Evolutionary conservation across 2,797 vertebrate species (phyloP).

Genomic region (Hydrolagus colliei): DNA sequence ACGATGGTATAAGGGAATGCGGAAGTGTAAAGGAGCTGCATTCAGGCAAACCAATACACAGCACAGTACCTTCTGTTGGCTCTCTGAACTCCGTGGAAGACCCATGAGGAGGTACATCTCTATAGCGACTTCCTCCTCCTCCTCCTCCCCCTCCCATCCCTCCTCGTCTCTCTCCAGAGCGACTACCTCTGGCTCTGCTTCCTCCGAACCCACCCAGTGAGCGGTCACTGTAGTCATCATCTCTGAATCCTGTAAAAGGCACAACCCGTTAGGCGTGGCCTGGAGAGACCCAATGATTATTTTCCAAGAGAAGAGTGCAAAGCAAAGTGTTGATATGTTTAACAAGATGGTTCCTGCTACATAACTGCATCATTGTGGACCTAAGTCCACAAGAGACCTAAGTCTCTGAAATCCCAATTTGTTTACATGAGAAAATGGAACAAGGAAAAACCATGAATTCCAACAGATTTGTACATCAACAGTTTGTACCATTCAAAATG

Average conservation of each 20-base stretch:
- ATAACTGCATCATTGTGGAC: no score
- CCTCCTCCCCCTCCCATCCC: slow-evolving; percentile 53
- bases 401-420: no score
- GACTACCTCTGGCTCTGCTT: slow-evolving; percentile 71
- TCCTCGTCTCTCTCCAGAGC: slow-evolving; percentile 72
- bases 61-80: slow-evolving; percentile 80
- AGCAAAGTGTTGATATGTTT: no score
- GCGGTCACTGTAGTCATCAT: slow-evolving; percentile 64
- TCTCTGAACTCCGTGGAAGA: slow-evolving; percentile 85
- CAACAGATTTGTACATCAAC: no score
- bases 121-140: slow-evolving; percentile 67
- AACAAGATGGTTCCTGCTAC: no score
- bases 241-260: slow-evolving; percentile 68
- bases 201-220: slow-evolving; percentile 50
- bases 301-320: no score
- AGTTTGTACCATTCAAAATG: no score
- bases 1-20: no score
- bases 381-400: no score
- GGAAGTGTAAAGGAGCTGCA: neutral
- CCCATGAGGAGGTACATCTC: slow-evolving; percentile 78
- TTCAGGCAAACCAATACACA: neutral
- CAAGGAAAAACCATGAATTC: no score
- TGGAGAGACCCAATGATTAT: no score
- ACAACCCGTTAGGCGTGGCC: neutral
- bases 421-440: no score